Evolutionary conservation across 2,888 invertebrate genomes (phyloP).

Genomic region (Drosophila differens): DNA sequence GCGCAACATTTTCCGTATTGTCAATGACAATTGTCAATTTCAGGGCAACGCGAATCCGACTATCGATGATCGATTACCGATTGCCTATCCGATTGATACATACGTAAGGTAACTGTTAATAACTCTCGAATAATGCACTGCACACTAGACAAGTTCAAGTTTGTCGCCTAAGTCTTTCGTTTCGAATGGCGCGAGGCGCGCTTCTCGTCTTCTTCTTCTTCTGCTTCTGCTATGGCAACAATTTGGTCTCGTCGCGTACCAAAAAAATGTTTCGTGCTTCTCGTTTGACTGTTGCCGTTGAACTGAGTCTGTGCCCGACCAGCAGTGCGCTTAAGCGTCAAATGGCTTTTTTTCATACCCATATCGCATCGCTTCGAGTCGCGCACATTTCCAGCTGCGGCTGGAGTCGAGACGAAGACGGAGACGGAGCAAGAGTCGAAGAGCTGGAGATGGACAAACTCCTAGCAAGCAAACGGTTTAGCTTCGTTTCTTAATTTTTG

Average conservation of each 20-base stretch:
- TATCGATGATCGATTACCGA: constrained; percentile 20
- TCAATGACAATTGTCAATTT: constrained; percentile 26
- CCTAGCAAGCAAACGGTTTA: constrained; percentile 40
- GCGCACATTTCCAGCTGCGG: constrained; percentile 17
- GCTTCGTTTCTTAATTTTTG: constrained; percentile 10
- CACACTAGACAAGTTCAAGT: constrained; percentile 79
- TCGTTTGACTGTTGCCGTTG: constrained; percentile 82
- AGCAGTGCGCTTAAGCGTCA: constrained; percentile 78
- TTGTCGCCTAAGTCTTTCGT: constrained; percentile 78
- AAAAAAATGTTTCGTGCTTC: constrained; percentile 69
- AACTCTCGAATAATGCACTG: constrained; percentile 30
- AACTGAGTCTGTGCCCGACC: constrained; percentile 82
- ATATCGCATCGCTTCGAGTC: constrained; percentile 15
- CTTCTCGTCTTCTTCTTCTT: constrained; percentile 13
- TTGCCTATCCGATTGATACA: constrained; percentile 10
- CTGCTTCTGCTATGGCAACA: constrained; percentile 12
- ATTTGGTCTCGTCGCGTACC: constrained; percentile 32
- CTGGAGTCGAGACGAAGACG: not conserved
- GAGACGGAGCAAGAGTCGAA: not conserved
- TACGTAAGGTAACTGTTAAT: constrained; percentile 16
- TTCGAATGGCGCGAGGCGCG: constrained; percentile 30
- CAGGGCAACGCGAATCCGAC: constrained; percentile 5
- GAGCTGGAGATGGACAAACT: constrained; percentile 11
- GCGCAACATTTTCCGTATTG: constrained; percentile 13
- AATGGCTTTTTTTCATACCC: constrained; percentile 63